These are phyloP conservation scores for Agriopis marginaria DNA, from an alignment of 2,888 invertebrate species.

Conservation along the genomic window DNA sequence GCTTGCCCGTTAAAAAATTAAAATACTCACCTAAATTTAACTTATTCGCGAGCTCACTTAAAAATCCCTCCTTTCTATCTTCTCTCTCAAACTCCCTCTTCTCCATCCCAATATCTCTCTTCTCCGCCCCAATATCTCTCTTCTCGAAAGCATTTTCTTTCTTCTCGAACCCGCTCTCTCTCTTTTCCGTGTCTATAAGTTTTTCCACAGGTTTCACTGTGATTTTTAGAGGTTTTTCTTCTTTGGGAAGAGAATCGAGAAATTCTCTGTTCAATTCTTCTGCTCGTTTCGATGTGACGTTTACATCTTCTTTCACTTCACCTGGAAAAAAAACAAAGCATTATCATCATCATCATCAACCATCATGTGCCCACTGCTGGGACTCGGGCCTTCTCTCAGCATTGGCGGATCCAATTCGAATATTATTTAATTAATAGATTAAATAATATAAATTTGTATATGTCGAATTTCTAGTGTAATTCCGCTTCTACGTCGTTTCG, in stretches of 20 bases:
- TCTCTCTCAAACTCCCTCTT: conserved; percentile 42
- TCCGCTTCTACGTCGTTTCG: no score
- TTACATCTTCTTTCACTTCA: conserved; percentile 60
- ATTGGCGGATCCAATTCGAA: no score
- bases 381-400: no score
- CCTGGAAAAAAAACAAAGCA: conserved; percentile 27
- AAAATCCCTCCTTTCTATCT: conserved; percentile 45
- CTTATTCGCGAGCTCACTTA: conserved; percentile 59
- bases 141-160: conserved; percentile 3
- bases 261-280: conserved; percentile 78
- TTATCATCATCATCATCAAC: no score
- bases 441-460: no score
- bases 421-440: no score
- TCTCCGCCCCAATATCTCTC: background rate
- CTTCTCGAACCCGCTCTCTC: background rate
- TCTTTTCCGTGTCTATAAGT: conserved; percentile 50
- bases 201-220: conserved; percentile 73
- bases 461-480: no score
- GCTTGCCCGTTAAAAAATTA: no score
- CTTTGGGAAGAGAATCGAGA: conserved; percentile 71
- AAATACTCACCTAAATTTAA: conserved; percentile 60
- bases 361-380: no score
- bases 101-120: conserved; percentile 21
- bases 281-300: conserved; percentile 66
- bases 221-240: conserved; percentile 65